Base-by-base conservation (phyloP, 2,113 vertebrate genomes). In the Herpailurus yagouaroundi region DNA sequence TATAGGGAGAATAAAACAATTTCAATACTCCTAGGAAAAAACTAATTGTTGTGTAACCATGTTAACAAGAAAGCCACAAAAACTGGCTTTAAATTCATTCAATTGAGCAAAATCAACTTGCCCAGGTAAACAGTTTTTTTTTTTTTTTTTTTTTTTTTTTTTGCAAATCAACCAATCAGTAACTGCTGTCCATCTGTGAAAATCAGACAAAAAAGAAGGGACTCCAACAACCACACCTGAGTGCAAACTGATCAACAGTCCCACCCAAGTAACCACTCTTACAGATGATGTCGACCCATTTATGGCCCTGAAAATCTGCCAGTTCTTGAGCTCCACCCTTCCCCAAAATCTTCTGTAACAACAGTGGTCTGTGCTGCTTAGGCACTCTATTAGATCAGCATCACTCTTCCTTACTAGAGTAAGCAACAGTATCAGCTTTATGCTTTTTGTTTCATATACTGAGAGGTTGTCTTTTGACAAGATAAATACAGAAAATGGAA, bases 261-360 rank as follows among this genome's bases (percentile, higher is more conserved):
- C 83, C 69, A 79, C 68, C 45, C 45, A 96, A 93, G 92, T 68
- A 93, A 95, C 88, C 85, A 69, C 31, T 86, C 27, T 86, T 89
- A 86, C 8, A 85, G 69, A 94, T 69, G 60, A 96, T 89, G 45
- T 81, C 45, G 80, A 55, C 5, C 7, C 33, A 84, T 33, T 82
- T 33, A 57, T 50, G 64, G 41, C 88, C 23, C 31, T 94, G 74
- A 92, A 96, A 95, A 81, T 9, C 18, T 83, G 84, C 48, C 79
- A 96, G 7, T 74, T 88, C 18, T 96, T 96, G 33, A 96, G 68
- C 79, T 89, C 50, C 48, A 94, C 38, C 74, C n/a, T 87, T 92
- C 21, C 29, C 29, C 11, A 2, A 89, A 97, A 94, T 15, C 7
- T 48, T 96, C 36, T 38, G 8, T 82, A 97, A 77, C n/a, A 97